Evolutionary conservation across 2,113 vertebrate genomes (phyloP), one percentile per base, ranked within the genome.

Genomic region (Typhlomys cinereus): DNA sequence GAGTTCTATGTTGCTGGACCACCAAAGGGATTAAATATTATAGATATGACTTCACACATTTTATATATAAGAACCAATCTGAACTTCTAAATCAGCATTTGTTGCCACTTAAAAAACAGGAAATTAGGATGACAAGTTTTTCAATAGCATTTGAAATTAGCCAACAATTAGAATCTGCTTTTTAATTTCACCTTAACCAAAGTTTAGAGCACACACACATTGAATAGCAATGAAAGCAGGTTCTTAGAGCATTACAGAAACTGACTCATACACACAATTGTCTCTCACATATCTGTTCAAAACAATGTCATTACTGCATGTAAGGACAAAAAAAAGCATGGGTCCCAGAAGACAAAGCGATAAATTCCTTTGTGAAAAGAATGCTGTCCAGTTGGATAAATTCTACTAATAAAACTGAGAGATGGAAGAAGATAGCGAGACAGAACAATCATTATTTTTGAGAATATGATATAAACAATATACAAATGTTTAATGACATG

Each of bases 401-500:
- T 46, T 25, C 71, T 92, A 69, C 66, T 91, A 94, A 89, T 74
- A 74, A 82, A 52, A 94, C 25, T 21, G 62, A 91, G 21, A 75
- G 54, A 88, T 1, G 4, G 46, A 41, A 86, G 90, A 29, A 86
- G 20, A 90, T 29, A 82, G 82, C n/a, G 81, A 69, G 61, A 89
- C 2, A 52, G 27, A 46, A 7, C 13, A 52, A 86, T 95, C 89
- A 92, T 93, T 12, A 21, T 95, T 97, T 96, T 90, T 86, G 81
- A 87, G 4, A 73, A 52, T 94, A 94, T 88, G 61, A 75, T 52
- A 91, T 36, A 11, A 92, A 78, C 95, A 95, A 95, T 39, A 46
- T 54, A 74, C 61, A 97, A 97, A 88, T 90, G 83, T 84, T 93
- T 93, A 74, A 95, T 29, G 67, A 95, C 89, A 96, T 88, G 7